Percentiles rank a stretch among this genome's conserved stretches.
phyloP scores from a whole-genome alignment of 2,797 vertebrate genomes.

The Hozukius guyotensis region DNA sequence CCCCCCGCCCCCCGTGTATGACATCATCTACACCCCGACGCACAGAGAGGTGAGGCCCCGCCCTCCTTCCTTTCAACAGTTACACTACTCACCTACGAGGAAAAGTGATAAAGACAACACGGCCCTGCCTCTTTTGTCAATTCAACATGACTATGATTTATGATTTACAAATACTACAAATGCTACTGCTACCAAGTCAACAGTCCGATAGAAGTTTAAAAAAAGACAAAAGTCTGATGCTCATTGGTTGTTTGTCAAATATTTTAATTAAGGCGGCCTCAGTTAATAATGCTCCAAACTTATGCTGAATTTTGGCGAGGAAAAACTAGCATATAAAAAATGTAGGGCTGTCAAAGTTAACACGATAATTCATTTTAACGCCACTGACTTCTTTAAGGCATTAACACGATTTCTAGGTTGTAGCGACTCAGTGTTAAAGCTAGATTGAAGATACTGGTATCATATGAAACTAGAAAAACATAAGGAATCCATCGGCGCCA shows the following conservation, averaged over 20 bases:
- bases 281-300: too few species aligned
- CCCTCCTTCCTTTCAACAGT: constrained; percentile 14
- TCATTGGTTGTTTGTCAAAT: background rate
- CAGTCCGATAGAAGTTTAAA: accelerated
- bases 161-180: background rate
- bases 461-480: too few species aligned
- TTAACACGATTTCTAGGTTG: too few species aligned
- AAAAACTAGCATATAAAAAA: too few species aligned
- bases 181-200: background rate
- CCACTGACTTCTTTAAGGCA: too few species aligned
- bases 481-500: too few species aligned
- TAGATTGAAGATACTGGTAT: too few species aligned
- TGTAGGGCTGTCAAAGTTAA: too few species aligned
- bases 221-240: background rate
- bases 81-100: background rate
- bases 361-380: too few species aligned
- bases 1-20: constrained; percentile 86
- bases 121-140: constrained; percentile 18
- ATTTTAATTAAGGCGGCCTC: background rate
- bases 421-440: too few species aligned
- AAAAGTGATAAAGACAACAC: background rate
- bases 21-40: constrained; percentile 88
- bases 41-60: constrained; percentile 77
- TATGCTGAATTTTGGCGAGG: too few species aligned
- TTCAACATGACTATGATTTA: background rate